These are phyloP conservation scores for Hippotragus niger DNA, from an alignment of 2,113 vertebrate species.

Conservation along the genomic window DNA sequence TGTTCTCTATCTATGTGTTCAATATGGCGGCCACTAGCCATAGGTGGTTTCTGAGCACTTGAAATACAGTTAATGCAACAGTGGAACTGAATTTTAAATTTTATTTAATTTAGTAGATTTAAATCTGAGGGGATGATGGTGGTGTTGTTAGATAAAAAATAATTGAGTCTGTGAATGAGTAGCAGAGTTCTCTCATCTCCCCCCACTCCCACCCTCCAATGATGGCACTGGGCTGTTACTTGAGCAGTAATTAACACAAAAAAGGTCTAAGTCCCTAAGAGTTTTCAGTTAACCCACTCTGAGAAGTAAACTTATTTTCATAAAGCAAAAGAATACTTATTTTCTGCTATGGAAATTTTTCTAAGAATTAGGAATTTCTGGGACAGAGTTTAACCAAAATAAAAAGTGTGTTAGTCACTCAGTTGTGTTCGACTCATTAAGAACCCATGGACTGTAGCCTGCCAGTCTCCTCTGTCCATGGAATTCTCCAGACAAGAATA, in stretches of 20 bases:
- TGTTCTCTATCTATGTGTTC: neutral
- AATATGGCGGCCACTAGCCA: neutral
- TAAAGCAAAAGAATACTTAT: slow-evolving; percentile 9
- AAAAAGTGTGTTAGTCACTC: neutral
- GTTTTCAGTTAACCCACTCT: neutral
- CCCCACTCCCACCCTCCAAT: rapidly evolving
- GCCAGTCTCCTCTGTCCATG: neutral
- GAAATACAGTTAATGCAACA: neutral
- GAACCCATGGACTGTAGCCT: neutral
- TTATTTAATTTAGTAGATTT: neutral
- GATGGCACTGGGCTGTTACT: neutral
- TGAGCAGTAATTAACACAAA: neutral
- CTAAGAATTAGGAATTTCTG: slow-evolving; percentile 44
- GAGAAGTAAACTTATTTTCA: neutral
- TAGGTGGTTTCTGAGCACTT: neutral
- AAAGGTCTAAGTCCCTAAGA: neutral
- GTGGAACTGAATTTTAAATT: neutral
- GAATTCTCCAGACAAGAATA: neutral
- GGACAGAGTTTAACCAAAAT: neutral
- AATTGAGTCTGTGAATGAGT: neutral
- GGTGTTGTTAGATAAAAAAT: neutral
- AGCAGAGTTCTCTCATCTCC: neutral
- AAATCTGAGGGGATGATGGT: neutral
- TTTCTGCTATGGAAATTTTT: neutral
- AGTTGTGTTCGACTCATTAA: neutral